Evolutionary conservation across 1,140 invertebrate species (phyloP), one percentile per base, ranked within the genome.

Genomic region (Hyles vespertilio): DNA sequence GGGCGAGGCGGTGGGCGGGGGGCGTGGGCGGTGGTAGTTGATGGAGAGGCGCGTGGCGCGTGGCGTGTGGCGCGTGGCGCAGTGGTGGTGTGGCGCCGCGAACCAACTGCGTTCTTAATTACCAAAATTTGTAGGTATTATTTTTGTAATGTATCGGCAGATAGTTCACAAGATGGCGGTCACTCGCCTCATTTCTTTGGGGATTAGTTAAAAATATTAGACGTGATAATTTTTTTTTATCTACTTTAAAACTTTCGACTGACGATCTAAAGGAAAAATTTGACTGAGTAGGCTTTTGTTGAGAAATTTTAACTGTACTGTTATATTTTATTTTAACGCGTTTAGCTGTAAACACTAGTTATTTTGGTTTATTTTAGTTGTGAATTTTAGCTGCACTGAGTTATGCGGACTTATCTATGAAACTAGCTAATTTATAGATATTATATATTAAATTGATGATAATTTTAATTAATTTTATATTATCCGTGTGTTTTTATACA

Each of bases 401-500:
- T 54, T 52, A 10, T 54, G 11, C 43, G 36, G 52, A 53, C 11
- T 36, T 43, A 11, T 53, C 51, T 53, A 36, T 53, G 1, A 36
- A 53, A 60, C 36, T 70, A 70, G 56, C 59, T 65, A 67, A 64
- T 56, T 63, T 56, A 71, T 77, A 77, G 71, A 75, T 77, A 22
- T 78, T 54, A 54, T 53, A 46, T 55, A 47, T 47, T 46, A 59
- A 59, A 68, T 53, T 63, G 53, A 74, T 67, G 58, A 63, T 70
- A 53, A 69, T 79, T 71, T 71, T 74, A 70, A 69, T 76, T 77
- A 77, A 77, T 58, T 68, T 69, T 64, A 63, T 73, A 69, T 64
- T 60, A 63, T 62, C 50, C 52, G 64, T 58, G 63, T 76, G 69
- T 49, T 75, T 70, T 60, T 72, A 71, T 78, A 74, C 67, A 67